These are phyloP conservation scores for Haemorhous mexicanus DNA, from an alignment of 2,113 vertebrate species.

Conservation along the genomic window DNA sequence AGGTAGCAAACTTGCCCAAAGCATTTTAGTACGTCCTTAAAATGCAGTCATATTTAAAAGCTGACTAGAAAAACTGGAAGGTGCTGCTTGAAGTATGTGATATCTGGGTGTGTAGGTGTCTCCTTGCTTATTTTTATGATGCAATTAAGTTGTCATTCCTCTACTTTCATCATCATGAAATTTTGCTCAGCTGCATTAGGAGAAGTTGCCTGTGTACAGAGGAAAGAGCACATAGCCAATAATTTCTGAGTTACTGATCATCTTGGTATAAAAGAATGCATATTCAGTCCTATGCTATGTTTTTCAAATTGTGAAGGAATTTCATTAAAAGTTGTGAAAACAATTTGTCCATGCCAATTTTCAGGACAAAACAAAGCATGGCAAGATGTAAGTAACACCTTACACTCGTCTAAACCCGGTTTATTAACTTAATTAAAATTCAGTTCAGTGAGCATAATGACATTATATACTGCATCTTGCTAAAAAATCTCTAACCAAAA, in stretches of 20 bases:
- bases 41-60: neutral
- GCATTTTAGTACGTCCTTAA: neutral
- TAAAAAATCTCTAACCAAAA: neutral
- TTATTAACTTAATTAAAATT: neutral
- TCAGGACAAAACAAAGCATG: neutral
- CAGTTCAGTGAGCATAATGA: neutral
- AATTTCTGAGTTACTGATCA: neutral
- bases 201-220: neutral
- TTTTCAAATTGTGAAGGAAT: neutral
- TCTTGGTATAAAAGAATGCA: neutral
- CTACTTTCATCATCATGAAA: neutral
- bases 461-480: neutral
- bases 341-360: neutral
- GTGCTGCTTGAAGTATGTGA: conserved; percentile 30
- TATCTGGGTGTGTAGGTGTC: conserved; percentile 41
- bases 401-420: neutral
- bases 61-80: conserved; percentile 55
- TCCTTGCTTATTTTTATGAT: conserved; percentile 16
- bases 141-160: neutral
- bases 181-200: neutral
- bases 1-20: neutral
- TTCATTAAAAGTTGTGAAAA: neutral
- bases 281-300: neutral
- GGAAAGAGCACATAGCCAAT: neutral
- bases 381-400: neutral